These are phyloP conservation scores for Acanthosepion lycidas DNA, from an alignment of 2,888 invertebrate genomes.

Conservation along the genomic window DNA sequence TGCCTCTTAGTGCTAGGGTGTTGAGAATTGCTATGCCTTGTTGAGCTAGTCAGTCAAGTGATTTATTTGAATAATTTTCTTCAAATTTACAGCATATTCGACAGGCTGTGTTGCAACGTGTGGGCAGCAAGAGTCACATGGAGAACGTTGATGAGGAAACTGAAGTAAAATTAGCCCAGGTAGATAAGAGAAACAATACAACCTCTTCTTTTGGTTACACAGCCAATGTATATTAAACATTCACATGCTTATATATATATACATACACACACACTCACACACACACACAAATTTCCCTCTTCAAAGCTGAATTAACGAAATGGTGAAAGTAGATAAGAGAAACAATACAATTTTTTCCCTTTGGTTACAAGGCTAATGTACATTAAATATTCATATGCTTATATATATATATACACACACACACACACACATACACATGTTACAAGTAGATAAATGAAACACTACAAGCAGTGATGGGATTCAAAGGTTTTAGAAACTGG, in stretches of 20 bases:
- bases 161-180: constrained; percentile 72
- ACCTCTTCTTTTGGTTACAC: constrained; percentile 34
- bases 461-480: too few species aligned
- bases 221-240: too few species aligned
- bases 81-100: constrained; percentile 83
- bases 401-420: neutral
- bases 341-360: too few species aligned
- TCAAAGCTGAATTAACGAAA: neutral
- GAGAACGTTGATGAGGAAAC: constrained; percentile 77
- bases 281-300: neutral
- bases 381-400: neutral
- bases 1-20: constrained; percentile 12
- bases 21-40: constrained; percentile 33
- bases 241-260: neutral
- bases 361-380: too few species aligned
- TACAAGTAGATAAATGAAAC: too few species aligned
- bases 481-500: too few species aligned
- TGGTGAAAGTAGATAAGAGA: neutral
- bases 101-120: constrained; percentile 88
- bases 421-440: neutral
- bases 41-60: neutral
- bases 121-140: constrained; percentile 79
- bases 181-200: constrained; percentile 50
- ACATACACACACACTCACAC: neutral
- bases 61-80: constrained; percentile 43